Percentiles rank a stretch among this genome's conserved stretches.
These are phyloP conservation scores for Elachura formosa DNA, from an alignment of 2,113 vertebrate species.

Conservation along the genomic window DNA sequence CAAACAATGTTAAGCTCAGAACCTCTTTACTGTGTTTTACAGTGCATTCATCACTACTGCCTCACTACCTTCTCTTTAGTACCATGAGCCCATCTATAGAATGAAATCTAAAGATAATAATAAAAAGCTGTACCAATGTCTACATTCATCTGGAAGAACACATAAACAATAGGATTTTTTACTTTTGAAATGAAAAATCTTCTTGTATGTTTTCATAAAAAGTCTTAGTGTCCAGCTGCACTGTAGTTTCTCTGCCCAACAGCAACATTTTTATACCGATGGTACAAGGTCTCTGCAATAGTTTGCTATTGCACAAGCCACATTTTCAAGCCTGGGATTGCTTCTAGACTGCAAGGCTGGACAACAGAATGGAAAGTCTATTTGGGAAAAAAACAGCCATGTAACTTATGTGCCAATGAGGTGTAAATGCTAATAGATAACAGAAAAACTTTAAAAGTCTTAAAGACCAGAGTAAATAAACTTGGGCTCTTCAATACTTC, in stretches of 20 bases:
- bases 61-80: background rate
- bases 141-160: background rate
- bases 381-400: background rate
- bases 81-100: background rate
- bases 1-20: background rate
- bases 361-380: background rate
- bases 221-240: background rate
- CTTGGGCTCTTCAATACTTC: background rate
- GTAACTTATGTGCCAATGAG: background rate
- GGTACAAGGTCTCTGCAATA: background rate
- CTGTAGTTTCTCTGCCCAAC: background rate
- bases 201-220: background rate
- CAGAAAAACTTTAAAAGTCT: background rate
- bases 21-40: background rate
- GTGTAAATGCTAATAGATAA: background rate
- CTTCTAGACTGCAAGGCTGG: background rate
- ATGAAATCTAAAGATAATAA: background rate
- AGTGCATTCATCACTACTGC: background rate
- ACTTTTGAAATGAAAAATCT: background rate
- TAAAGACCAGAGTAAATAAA: background rate
- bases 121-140: background rate
- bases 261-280: background rate
- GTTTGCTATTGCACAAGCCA: background rate
- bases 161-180: background rate
- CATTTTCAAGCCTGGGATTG: background rate